Evolutionary conservation across 2,113 vertebrate genomes (phyloP), one percentile per base, ranked within the genome.

Genomic region (Nicator chloris): DNA sequence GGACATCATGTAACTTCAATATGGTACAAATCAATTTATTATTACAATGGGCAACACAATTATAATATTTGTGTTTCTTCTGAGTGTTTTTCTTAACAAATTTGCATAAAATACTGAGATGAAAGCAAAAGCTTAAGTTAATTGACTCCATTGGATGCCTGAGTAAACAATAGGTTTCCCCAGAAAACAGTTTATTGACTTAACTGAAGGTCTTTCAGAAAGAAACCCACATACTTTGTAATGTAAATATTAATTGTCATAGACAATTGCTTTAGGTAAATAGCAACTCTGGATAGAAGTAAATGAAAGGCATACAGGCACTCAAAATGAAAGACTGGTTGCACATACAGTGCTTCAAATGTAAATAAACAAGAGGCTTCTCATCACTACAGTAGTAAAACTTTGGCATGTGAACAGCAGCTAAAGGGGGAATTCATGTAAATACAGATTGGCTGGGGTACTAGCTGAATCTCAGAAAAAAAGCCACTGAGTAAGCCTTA

Each of bases 231-330:
- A 95, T 87, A 97, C 97, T 98, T 98, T 98, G 97, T 97, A 97
- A 98, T 97, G 98, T 98, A 98, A 98, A 98, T 98, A 94, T 96
- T 97, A 97, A 97, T 97, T 97, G 97, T 97, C 93, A 49, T 95
- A 98, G 97, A 98, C 97, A 98, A 96, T 97, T 77, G 39, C 93
- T 96, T 95, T 98, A 98, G 97, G 97, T 98, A 98, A 98, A 98
- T 96, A 98, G 97, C 97, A 98, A 95, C 96, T 95, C 97, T 97
- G 96, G 96, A 97, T 94, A 97, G 50, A 93, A 97, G 95, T 93
- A 97, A 98, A 97, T 97, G 89, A 97, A 96, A 98, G 95, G 87
- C 96, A 96, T 92, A 96, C 95, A 97, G 96, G 91, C 97, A 95
- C 96, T 98, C 97, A 97, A 98, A 97, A 97, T 92, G 91, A 98